Base-by-base conservation (phyloP, 2,797 vertebrate species). In the Eulemur coronatus region DNA sequence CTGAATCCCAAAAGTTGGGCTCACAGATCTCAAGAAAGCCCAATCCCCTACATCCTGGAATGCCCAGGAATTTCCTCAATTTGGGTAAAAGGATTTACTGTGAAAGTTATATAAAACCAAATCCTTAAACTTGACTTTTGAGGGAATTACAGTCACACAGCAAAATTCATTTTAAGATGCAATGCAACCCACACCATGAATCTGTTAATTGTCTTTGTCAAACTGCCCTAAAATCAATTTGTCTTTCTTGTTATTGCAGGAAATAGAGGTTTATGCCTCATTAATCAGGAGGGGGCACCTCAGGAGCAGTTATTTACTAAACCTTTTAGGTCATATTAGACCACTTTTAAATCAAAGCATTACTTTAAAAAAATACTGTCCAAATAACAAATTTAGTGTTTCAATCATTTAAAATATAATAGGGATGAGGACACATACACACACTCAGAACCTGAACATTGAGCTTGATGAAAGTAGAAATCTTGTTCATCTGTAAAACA, bases 221-320 rank as follows among this genome's bases (percentile, higher is more conserved):
- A 93, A 79, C 22, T 65, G 75, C 20, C 38, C 57, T 70, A 90
- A 96, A 93, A 91, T 94, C 87, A 84, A 89, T 95, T 87, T 94
- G 33, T 96, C 48, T 96, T 95, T 92, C 94, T 92, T 90, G 33
- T 95, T 94, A 94, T 89, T 84, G 18, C 65, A 73, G 81, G 41
- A 95, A 93, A 90, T 57, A 90, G 67, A 96, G 48, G 59, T 43
- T 69, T 93, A 76, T 85, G 61, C 67, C 57, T 96, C 87, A 88
- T 79, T 89, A 88, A 94, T 92, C 17, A 90, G 59, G 69, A 84
- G 18, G 52, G 50, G 20, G 38, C 57, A 96, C 73, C 65, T 97
- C 50, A 95, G 84, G 63, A 94, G 41, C 22, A 95, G 78, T 94
- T 91, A 97, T 84, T 92, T 96, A 95, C 84, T 95, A 50, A 96